Evolutionary conservation across 2,888 invertebrate genomes (phyloP).

Genomic region (Tenthredo mesomela): DNA sequence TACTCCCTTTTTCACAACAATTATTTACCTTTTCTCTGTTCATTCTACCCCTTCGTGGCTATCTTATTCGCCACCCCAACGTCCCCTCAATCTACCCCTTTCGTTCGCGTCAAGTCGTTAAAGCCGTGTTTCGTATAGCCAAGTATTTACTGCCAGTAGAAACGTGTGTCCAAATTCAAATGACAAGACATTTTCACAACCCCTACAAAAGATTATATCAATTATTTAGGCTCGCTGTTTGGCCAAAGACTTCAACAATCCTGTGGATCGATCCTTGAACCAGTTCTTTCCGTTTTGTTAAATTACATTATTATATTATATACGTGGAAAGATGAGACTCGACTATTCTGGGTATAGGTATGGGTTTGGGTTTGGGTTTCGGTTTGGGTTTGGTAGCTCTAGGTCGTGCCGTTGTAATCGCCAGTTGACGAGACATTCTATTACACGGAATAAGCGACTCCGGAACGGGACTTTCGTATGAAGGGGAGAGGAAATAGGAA

Average conservation of each 20-base stretch:
- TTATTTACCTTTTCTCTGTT: background rate
- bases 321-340: background rate
- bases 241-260: background rate
- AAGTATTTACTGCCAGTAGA: background rate
- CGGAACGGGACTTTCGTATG: conserved; percentile 29
- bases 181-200: background rate
- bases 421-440: conserved; percentile 48
- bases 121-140: background rate
- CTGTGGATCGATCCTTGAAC: background rate
- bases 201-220: background rate
- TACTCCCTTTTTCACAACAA: background rate
- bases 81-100: conserved; percentile 53
- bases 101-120: conserved; percentile 33
- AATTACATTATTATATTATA: background rate
- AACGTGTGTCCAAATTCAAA: background rate
- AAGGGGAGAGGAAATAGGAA: conserved; percentile 41
- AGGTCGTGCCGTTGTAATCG: conserved; percentile 38
- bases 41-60: conserved; percentile 49
- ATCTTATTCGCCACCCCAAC: conserved; percentile 39
- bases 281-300: background rate
- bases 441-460: conserved; percentile 47
- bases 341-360: background rate
- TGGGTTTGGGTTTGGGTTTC: background rate
- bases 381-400: background rate
- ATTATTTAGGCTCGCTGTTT: background rate